Conservation (phyloP, 2,113 vertebrate genomes). For the Mastomys coucha region DNA sequence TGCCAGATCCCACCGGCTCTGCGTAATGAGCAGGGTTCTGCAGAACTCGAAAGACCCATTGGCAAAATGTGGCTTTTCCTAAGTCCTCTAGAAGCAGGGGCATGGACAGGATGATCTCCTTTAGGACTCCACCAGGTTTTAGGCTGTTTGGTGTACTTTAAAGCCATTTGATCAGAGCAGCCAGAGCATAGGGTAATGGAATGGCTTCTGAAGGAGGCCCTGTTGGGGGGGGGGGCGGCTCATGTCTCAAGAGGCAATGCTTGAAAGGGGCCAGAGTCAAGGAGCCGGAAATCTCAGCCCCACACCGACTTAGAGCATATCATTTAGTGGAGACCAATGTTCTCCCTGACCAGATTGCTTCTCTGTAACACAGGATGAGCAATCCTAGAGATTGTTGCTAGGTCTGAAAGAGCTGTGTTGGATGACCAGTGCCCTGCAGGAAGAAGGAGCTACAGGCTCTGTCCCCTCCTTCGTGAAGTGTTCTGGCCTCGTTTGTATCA, state of each 20-base stretch:
- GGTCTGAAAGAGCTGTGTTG: background rate
- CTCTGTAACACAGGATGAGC: background rate
- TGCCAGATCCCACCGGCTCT: background rate
- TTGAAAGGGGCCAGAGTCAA: background rate
- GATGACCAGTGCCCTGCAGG: fast-evolving
- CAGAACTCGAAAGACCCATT: background rate
- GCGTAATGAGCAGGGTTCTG: background rate
- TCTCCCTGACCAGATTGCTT: background rate
- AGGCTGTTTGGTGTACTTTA: background rate
- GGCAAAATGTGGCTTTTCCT: fast-evolving
- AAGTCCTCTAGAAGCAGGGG: background rate
- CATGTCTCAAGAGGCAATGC: background rate
- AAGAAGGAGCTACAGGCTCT: background rate
- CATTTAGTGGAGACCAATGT: background rate
- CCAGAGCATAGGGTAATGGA: background rate
- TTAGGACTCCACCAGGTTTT: background rate
- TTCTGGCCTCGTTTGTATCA: background rate
- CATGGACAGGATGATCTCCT: background rate
- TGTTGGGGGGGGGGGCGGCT: background rate
- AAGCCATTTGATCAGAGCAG: background rate
- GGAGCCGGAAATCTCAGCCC: background rate
- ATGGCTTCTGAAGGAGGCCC: background rate
- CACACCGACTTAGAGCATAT: background rate
- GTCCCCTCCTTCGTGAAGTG: background rate
- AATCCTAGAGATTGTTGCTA: background rate